Base-by-base conservation (phyloP, 2,113 vertebrate species). In the Sporophila hypoxantha region DNA sequence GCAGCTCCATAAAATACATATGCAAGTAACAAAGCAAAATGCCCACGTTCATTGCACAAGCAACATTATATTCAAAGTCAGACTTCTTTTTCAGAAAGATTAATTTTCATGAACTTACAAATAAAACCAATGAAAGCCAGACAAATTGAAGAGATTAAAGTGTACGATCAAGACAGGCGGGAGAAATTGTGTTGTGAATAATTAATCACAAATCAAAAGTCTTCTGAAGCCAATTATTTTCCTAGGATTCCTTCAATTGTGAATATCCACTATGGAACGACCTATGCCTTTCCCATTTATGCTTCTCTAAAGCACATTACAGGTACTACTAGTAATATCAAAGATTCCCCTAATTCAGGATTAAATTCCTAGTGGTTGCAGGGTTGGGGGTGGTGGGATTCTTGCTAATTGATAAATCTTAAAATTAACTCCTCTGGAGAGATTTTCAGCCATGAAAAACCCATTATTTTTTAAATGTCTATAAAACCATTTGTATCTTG, bases 61-160 rank as follows among this genome's bases (percentile, higher is more conserved):
- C 22, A 68, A 85, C n/a, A 68, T 62, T 57, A 81, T 75, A 81
- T 68, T 85, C 85, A 47, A 91, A 93, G 60, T 83, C 77, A 80
- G 79, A 59, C 5, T 92, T 87, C 65, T 79, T 82, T 76, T 73
- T 73, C 67, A 76, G 47, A 88, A 92, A 91, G 88, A 93, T 91
- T 94, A 75, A 93, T 92, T 93, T 92, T 92, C 92, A 94, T 90
- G 73, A 92, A 93, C 78, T 77, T 90, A 91, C 79, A 94, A 95
- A 95, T 87, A 93, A 94, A 93, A 87, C 66, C 62, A 82, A 64
- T 3, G 79, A 91, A 87, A 82, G 46, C 57, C 77, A 92, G 92
- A 91, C 30, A 93, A 95, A 92, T 77, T 85, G 82, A 89, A 90
- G 85, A 88, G 92, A 93, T 95, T 94, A 93, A 90, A 91, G 79